phyloP scores from a whole-genome alignment of 37 sponge, comb jelly and placozoan species.

The Tethya wilhelma region DNA sequence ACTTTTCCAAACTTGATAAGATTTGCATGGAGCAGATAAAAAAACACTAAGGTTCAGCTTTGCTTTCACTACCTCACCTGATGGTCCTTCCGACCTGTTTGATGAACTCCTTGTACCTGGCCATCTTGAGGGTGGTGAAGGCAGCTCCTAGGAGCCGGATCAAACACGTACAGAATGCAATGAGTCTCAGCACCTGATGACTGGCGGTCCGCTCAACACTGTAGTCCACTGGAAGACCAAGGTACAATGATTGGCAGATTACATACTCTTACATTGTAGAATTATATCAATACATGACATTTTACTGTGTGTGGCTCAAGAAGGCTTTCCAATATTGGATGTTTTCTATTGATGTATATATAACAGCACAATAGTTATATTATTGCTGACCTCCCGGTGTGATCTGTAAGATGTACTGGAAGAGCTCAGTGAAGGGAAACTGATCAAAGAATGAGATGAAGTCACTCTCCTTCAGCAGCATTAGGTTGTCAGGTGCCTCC shows the following conservation, averaged over 20 bases:
- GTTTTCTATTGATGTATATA: background rate
- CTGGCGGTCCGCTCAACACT: conserved; percentile 49
- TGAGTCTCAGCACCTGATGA: conserved; percentile 65
- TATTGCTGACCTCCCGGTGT: conserved; percentile 28
- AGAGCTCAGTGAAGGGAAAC: conserved; percentile 86
- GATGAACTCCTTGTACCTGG: conserved; percentile 83
- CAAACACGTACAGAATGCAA: conserved; percentile 86
- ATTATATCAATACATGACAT: too few species aligned
- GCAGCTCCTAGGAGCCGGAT: conserved; percentile 76
- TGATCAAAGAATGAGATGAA: conserved; percentile 84
- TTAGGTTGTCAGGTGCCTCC: conserved; percentile 30
- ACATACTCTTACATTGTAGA: background rate
- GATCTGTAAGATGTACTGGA: conserved; percentile 69
- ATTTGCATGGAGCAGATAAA: too few species aligned
- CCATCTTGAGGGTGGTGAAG: conserved; percentile 76
- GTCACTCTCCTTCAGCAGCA: conserved; percentile 82
- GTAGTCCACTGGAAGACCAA: conserved; percentile 55
- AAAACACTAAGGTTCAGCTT: background rate
- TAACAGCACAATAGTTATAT: background rate
- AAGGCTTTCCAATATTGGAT: too few species aligned
- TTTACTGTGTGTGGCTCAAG: too few species aligned
- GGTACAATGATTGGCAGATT: background rate
- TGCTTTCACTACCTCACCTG: conserved; percentile 21
- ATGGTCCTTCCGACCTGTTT: conserved; percentile 85
- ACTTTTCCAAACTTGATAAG: too few species aligned